Base-by-base conservation (phyloP, 2,888 invertebrate genomes). In the Hymenopus coronatus region DNA sequence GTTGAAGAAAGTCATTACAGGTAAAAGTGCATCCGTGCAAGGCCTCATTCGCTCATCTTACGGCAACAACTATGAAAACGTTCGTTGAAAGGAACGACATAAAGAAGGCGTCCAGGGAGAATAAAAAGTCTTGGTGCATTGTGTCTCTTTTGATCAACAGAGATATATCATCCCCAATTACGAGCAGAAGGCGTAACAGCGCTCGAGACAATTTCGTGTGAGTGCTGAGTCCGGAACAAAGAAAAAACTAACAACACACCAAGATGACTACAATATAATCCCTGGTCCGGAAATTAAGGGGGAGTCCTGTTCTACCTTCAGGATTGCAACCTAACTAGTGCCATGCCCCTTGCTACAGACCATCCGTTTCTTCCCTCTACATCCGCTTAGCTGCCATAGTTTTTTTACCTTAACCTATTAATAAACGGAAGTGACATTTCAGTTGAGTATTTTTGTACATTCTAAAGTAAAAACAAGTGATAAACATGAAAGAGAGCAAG, bases 141-240 rank as follows among this genome's bases (percentile, higher is more conserved):
- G 54, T 70, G 54, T 70, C 25, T 54, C 28, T 82, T 82, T 87
- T 87, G 87, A 87, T 87, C 87, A 82, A n/a, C 28, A 28, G 86
- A 70, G 86, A 87, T 87, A 87, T 82, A 87, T 87, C 87, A 82
- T 82, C 82, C 82, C 82, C 87, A 82, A 82, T 87, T 87, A 87
- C 87, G 12, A n/a, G 27, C 30, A 70, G 54, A 3, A 70, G 54
- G 54, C 54, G 54, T 70, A 70, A 70, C 54, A 70, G 20, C 54
- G 25, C 54, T 70, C 54, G 54, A 25, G 15, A 70, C 25, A 70
- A 70, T 70, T 20, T 70, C 54, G 54, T 70, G 54, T 70, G 54
- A 70, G 54, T 70, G 54, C 54, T 70, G 54, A 70, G 54, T 25
- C 54, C 54, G 54, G 54, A 70, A 70, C 54, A 70, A 70, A 70